A percentile compares a stretch with the other conserved stretches of the same genome.
Conservation (phyloP, 2,113 vertebrate species). For the Campylorhamphus procurvoides region DNA sequence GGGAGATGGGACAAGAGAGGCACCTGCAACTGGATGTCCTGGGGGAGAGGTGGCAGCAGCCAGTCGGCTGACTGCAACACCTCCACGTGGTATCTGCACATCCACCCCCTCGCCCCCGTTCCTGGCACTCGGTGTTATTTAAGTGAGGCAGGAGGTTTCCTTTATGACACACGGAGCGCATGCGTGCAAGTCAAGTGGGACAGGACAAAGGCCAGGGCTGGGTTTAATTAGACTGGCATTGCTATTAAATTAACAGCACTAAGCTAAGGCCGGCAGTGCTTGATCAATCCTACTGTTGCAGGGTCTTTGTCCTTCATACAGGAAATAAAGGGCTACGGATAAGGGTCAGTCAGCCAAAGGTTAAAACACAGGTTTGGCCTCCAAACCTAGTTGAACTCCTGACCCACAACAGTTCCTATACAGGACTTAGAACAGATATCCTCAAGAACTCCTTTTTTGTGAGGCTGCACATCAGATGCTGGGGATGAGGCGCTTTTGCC, state of each 20-base stretch:
- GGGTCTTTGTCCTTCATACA: neutral
- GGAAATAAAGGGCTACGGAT: neutral
- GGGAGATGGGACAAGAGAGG: neutral
- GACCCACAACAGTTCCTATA: neutral
- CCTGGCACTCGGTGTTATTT: neutral
- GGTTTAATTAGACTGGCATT: neutral
- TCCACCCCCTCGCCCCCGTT: neutral
- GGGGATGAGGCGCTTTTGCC: neutral
- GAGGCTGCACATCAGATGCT: neutral
- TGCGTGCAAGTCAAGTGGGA: neutral
- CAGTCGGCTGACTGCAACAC: neutral
- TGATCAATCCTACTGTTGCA: neutral
- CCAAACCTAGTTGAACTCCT: neutral
- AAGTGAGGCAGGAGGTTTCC: conserved; percentile 5
- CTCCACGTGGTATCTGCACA: neutral
- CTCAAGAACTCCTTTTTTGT: neutral
- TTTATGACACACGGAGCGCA: neutral
- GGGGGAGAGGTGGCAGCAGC: neutral
- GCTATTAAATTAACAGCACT: neutral
- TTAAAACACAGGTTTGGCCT: neutral
- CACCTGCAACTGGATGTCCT: neutral
- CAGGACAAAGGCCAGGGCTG: neutral
- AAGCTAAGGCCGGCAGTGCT: neutral
- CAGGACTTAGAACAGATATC: neutral
- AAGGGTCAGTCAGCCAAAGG: neutral